Evolutionary conservation across 2,888 invertebrate species (phyloP).

Genomic region (Drosophila sordidapex): DNA sequence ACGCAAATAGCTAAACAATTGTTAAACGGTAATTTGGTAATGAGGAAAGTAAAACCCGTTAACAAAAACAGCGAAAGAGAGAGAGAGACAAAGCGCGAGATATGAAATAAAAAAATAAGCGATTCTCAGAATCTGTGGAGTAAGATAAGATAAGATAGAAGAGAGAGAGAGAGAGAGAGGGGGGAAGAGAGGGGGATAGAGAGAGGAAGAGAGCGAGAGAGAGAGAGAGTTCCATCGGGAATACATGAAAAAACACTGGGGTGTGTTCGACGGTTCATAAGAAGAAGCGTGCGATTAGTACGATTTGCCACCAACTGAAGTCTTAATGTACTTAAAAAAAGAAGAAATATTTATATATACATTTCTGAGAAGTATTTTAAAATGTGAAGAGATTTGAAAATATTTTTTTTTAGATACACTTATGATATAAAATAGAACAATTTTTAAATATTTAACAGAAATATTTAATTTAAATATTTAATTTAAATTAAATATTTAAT

Average conservation of each 20-base stretch:
- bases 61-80: not conserved
- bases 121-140: not conserved
- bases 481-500: too few species aligned
- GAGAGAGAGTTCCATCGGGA: not conserved
- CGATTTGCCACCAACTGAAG: not conserved
- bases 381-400: not conserved
- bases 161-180: too few species aligned
- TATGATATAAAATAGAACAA: too few species aligned
- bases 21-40: not conserved
- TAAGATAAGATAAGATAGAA: not conserved
- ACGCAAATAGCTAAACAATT: not conserved
- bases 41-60: not conserved
- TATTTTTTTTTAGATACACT: not conserved
- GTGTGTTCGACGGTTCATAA: not conserved
- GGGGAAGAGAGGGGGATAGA: too few species aligned
- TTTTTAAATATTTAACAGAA: too few species aligned
- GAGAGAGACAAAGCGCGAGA: not conserved
- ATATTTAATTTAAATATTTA: too few species aligned
- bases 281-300: not conserved
- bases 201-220: not conserved
- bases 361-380: too few species aligned
- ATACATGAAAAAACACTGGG: not conserved
- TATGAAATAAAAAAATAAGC: not conserved
- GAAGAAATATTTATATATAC: too few species aligned
- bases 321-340: too few species aligned